Evolutionary conservation across 2,888 invertebrate genomes (phyloP).

Genomic region (Miltochrista miniata): DNA sequence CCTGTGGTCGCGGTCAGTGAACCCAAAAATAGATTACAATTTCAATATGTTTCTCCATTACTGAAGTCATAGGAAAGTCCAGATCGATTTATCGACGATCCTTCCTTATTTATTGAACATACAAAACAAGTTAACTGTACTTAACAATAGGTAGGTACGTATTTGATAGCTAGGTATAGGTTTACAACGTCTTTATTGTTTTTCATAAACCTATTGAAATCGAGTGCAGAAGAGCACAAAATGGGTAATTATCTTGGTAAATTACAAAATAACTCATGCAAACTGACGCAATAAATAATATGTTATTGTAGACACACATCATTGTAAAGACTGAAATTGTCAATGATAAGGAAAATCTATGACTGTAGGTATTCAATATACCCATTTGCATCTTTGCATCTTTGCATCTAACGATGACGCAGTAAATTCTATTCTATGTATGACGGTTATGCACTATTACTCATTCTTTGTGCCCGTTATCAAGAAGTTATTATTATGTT

Average conservation of each 20-base stretch:
- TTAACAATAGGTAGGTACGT: too few species aligned
- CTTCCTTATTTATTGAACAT: too few species aligned
- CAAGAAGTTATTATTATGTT: too few species aligned
- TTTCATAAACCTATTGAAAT: background rate
- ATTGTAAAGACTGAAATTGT: too few species aligned
- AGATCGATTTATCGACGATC: too few species aligned
- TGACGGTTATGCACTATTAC: background rate
- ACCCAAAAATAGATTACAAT: too few species aligned
- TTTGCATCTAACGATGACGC: background rate
- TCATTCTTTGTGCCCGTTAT: background rate
- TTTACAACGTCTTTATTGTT: background rate
- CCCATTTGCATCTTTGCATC: too few species aligned
- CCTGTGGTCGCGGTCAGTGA: too few species aligned
- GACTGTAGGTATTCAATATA: background rate
- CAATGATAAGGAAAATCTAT: background rate
- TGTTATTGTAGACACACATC: background rate
- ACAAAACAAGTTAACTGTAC: too few species aligned
- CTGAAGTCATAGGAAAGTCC: too few species aligned
- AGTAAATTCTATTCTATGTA: background rate
- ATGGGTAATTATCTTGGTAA: background rate
- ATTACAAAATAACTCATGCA: background rate
- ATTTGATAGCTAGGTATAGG: too few species aligned
- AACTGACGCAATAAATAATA: background rate
- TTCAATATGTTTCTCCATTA: too few species aligned
- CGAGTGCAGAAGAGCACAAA: background rate